Conservation (phyloP, 2,797 vertebrate species). For the Myotis vivesi region DNA sequence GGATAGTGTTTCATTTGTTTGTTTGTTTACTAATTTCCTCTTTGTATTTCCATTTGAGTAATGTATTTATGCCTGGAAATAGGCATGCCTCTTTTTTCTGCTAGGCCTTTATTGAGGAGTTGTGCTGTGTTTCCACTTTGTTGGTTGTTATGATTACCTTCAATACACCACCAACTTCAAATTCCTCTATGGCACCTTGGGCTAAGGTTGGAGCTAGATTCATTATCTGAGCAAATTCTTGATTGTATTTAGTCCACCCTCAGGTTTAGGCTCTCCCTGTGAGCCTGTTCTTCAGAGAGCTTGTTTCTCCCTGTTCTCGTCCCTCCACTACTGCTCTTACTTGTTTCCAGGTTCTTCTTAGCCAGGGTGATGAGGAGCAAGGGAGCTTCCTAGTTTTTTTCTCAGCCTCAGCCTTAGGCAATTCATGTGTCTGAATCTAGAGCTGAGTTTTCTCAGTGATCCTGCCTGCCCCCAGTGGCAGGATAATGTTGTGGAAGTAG, state of each 20-base stretch:
- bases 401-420: not conserved
- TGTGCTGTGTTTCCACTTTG: not conserved
- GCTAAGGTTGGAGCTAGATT: not conserved
- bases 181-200: not conserved
- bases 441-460: not conserved
- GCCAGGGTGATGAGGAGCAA: not conserved
- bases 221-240: not conserved
- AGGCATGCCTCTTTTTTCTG: not conserved
- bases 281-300: not conserved
- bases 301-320: not conserved
- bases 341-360: not conserved
- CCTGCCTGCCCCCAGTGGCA: not conserved
- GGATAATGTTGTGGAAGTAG: not conserved
- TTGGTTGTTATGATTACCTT: not conserved
- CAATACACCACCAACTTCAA: not conserved
- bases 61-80: not conserved
- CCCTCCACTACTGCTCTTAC: not conserved
- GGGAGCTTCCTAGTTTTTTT: not conserved
- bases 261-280: not conserved
- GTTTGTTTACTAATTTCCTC: not conserved
- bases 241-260: rapidly evolving
- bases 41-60: not conserved
- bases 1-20: not conserved
- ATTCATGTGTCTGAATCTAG: not conserved
- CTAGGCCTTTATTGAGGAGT: not conserved